Evolutionary conservation across 2,888 invertebrate genomes (phyloP).

Genomic region (Melikaiella ostensackeni): DNA sequence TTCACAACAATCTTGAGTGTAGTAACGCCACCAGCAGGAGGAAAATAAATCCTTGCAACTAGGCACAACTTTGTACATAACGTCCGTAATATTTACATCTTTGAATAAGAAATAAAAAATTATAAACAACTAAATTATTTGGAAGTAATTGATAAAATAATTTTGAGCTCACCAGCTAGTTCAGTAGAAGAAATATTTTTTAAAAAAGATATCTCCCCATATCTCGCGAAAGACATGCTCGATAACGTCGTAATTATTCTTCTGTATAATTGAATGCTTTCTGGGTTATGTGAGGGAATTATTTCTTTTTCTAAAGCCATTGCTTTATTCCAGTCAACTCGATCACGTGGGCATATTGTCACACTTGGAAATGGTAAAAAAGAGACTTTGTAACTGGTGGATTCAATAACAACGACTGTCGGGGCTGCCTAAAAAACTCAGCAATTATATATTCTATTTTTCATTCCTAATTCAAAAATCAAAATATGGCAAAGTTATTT

Average conservation of each 20-base stretch:
- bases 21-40: slow-evolving; percentile 37
- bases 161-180: not conserved
- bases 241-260: not conserved
- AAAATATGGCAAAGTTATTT: not conserved
- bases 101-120: not conserved
- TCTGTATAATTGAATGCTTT: not conserved
- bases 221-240: not conserved
- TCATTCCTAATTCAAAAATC: not conserved
- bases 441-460: not conserved
- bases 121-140: too few relatives aligned
- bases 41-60: slow-evolving; percentile 29
- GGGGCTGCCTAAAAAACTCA: slow-evolving; percentile 48
- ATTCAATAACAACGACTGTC: slow-evolving; percentile 63
- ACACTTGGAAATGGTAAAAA: slow-evolving; percentile 67
- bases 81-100: slow-evolving; percentile 37
- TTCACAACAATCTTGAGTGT: slow-evolving; percentile 29
- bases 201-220: not conserved
- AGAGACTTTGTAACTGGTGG: slow-evolving; percentile 61
- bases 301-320: slow-evolving; percentile 43
- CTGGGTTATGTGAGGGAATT: slow-evolving; percentile 23
- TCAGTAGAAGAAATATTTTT: not conserved
- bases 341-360: slow-evolving; percentile 64
- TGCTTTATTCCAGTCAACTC: slow-evolving; percentile 64
- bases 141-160: too few relatives aligned
- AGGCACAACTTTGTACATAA: slow-evolving; percentile 21